Conservation (phyloP, 2,888 invertebrate species). For the Poecilus cupreus region DNA sequence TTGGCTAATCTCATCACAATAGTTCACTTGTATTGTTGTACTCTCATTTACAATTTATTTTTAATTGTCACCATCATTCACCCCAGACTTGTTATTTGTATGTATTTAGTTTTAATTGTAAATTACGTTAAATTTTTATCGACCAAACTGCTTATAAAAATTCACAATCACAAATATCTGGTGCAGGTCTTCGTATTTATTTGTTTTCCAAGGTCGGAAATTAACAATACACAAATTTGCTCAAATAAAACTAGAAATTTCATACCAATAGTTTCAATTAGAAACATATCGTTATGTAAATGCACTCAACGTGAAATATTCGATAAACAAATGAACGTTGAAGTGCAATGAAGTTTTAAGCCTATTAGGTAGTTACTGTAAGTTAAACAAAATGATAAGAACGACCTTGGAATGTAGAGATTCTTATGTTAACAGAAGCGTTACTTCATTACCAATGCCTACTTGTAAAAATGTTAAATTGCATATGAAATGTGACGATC, state of each 20-base stretch:
- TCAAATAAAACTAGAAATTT: slow-evolving; percentile 23
- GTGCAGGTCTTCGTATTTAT: slow-evolving; percentile 7
- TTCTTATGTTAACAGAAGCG: slow-evolving; percentile 15
- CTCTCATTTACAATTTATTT: slow-evolving; percentile 26
- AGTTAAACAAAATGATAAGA: neutral
- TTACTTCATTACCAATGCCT: slow-evolving; percentile 37
- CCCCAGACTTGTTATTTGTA: slow-evolving; percentile 21
- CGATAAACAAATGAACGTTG: neutral
- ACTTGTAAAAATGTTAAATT: slow-evolving; percentile 36
- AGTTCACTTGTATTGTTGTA: slow-evolving; percentile 38
- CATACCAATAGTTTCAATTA: slow-evolving; percentile 17
- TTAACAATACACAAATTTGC: slow-evolving; percentile 11
- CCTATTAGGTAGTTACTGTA: neutral
- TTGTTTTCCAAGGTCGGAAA: slow-evolving; percentile 7
- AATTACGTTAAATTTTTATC: slow-evolving; percentile 19
- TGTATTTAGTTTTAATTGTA: slow-evolving; percentile 22
- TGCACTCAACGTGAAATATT: neutral
- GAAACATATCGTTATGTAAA: slow-evolving; percentile 25
- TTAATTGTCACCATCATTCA: slow-evolving; percentile 26
- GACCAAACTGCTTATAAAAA: slow-evolving; percentile 17
- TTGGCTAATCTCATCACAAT: slow-evolving; percentile 48
- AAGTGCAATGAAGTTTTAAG: neutral
- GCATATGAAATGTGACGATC: slow-evolving; percentile 37
- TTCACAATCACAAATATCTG: neutral
- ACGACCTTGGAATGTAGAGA: slow-evolving; percentile 22